Percentiles rank a stretch among this genome's conserved stretches.
phyloP scores from a whole-genome alignment of 2,888 invertebrate species.

The Himalopsyche japonica region DNA sequence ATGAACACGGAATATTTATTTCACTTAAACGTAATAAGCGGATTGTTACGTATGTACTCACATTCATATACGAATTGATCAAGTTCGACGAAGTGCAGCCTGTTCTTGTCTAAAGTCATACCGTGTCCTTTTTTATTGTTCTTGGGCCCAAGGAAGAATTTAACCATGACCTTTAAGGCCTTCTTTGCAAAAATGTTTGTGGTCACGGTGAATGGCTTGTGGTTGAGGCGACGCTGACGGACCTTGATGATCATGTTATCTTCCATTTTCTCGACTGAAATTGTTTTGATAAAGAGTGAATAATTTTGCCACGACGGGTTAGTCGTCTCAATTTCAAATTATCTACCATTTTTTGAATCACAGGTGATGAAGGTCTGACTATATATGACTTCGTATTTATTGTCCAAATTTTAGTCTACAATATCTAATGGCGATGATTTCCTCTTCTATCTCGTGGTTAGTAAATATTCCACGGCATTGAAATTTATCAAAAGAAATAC shows the following conservation, averaged over 20 bases:
- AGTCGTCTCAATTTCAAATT: no score
- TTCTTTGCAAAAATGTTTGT: slow-evolving; percentile 64
- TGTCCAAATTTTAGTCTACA: no score
- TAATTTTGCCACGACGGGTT: not conserved
- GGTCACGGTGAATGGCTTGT: slow-evolving; percentile 69
- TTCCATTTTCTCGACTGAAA: slow-evolving; percentile 42
- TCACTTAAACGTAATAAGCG: not conserved
- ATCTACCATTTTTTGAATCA: no score
- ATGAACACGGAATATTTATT: no score
- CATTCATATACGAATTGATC: slow-evolving; percentile 61
- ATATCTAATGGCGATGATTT: no score
- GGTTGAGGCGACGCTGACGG: slow-evolving; percentile 69
- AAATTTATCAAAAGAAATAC: no score
- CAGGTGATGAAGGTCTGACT: no score
- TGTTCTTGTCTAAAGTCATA: slow-evolving; percentile 59
- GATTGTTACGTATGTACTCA: slow-evolving; percentile 49
- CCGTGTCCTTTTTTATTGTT: slow-evolving; percentile 61
- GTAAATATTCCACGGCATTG: no score
- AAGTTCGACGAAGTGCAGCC: slow-evolving; percentile 62
- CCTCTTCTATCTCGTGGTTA: no score
- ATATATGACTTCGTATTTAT: no score
- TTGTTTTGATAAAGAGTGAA: not conserved
- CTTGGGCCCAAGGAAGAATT: slow-evolving; percentile 72
- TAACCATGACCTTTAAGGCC: slow-evolving; percentile 59
- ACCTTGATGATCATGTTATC: slow-evolving; percentile 59